phyloP scores from a whole-genome alignment of 1,140 invertebrate species.

The Cherax quadricarinatus region DNA sequence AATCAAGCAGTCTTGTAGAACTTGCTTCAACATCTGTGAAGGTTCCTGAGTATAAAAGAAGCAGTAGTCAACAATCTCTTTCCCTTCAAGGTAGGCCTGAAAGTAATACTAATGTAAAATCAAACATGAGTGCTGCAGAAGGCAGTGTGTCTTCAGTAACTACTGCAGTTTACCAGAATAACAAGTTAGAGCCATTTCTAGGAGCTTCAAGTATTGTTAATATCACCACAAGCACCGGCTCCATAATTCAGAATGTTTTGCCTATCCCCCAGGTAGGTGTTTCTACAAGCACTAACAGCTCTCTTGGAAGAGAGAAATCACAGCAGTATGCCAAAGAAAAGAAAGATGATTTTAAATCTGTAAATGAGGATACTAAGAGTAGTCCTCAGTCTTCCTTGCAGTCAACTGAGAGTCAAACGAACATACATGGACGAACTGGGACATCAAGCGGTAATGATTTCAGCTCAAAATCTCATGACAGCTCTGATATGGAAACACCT shows the following conservation, averaged over 20 bases:
- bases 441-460: constrained; percentile 36
- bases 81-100: neutral
- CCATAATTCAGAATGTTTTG: constrained; percentile 31
- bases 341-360: constrained; percentile 8
- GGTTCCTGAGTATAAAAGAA: constrained; percentile 31
- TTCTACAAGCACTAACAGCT: constrained; percentile 32
- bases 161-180: neutral
- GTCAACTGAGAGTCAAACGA: neutral
- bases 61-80: constrained; percentile 57
- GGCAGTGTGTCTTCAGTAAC: neutral
- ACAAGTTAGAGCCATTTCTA: neutral
- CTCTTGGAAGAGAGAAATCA: neutral
- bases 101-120: neutral
- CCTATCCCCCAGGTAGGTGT: neutral
- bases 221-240: constrained; percentile 38
- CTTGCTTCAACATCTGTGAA: constrained; percentile 2
- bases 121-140: neutral
- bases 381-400: constrained; percentile 32
- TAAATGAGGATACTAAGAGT: constrained; percentile 6
- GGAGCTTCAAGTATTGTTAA: neutral
- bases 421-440: constrained; percentile 8
- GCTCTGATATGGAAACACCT: constrained; percentile 47
- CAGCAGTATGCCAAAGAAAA: neutral
- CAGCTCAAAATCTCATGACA: constrained; percentile 51
- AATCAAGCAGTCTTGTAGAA: constrained; percentile 55